phyloP scores from a whole-genome alignment of 2,113 vertebrate species.

The Cathartes aura region DNA sequence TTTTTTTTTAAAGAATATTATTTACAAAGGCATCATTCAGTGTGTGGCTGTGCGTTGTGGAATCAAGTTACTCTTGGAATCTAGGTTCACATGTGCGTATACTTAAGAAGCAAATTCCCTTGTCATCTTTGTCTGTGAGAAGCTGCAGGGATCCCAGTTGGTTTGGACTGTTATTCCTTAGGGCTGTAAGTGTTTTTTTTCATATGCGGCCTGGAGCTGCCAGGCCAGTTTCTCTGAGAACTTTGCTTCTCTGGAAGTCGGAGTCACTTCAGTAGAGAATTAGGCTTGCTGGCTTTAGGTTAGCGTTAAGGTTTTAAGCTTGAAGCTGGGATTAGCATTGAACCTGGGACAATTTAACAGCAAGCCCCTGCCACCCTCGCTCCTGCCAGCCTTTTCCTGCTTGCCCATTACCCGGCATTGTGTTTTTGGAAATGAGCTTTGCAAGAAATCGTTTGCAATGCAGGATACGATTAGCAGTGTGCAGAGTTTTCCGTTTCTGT shows the following conservation, averaged over 20 bases:
- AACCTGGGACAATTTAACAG: neutral
- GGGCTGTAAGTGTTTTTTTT: neutral
- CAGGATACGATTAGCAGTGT: accelerated
- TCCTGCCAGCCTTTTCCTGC: neutral
- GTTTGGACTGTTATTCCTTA: slow-evolving; percentile 28
- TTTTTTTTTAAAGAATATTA: neutral
- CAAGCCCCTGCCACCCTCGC: neutral
- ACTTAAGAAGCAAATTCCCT: neutral
- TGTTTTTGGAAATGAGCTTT: neutral
- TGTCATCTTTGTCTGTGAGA: neutral
- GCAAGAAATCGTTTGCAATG: neutral
- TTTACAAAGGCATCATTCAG: neutral
- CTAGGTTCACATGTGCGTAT: neutral
- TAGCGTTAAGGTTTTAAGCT: neutral
- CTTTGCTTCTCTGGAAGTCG: neutral
- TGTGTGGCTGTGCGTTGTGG: neutral
- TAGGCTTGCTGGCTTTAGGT: neutral
- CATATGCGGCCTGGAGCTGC: neutral
- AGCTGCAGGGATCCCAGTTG: slow-evolving; percentile 4
- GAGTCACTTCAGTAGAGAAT: neutral
- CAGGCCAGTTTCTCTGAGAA: neutral
- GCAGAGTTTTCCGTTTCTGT: accelerated
- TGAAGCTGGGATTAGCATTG: neutral
- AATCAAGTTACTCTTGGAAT: neutral
- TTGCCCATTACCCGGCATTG: accelerated